Percentiles rank a stretch among this genome's conserved stretches.
These are phyloP conservation scores for Callopanchax toddi DNA, from an alignment of 2,113 vertebrate species.

Conservation along the genomic window DNA sequence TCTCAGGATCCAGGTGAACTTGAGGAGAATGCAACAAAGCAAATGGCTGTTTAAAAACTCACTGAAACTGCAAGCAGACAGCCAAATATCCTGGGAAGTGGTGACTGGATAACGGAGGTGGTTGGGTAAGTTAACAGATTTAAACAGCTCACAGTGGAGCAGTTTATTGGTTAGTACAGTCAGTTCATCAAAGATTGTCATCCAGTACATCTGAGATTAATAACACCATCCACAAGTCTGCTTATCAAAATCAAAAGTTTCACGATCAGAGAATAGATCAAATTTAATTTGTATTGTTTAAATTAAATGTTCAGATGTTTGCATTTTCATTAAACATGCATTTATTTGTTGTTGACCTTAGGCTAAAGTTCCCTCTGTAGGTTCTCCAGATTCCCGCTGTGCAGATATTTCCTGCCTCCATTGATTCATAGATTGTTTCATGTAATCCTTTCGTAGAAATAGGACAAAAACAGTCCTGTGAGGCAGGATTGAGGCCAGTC, in stretches of 20 bases:
- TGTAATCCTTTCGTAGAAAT: slow-evolving; percentile 57
- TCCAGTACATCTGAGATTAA: too few relatives aligned
- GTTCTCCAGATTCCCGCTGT: background rate
- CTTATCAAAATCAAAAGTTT: too few relatives aligned
- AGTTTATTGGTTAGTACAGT: too few relatives aligned
- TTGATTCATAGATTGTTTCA: slow-evolving; percentile 1
- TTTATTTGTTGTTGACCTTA: background rate
- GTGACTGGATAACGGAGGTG: slow-evolving; percentile 46
- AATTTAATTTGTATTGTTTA: background rate
- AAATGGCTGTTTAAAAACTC: slow-evolving; percentile 42
- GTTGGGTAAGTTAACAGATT: slow-evolving; percentile 56
- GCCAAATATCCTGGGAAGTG: slow-evolving; percentile 38
- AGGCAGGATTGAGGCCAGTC: slow-evolving; percentile 69
- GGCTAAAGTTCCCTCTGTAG: background rate
- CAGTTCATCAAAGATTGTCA: too few relatives aligned
- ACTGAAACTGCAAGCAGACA: slow-evolving; percentile 19
- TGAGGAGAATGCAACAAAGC: slow-evolving; percentile 53
- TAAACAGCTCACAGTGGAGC: background rate
- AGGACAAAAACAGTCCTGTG: slow-evolving; percentile 31
- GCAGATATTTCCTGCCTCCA: background rate
- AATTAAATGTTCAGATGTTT: background rate
- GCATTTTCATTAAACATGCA: background rate
- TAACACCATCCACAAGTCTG: too few relatives aligned
- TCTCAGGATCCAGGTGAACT: slow-evolving; percentile 33
- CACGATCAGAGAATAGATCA: background rate